phyloP scores from a whole-genome alignment of 2,797 vertebrate species.

The Silurus aristotelis region DNA sequence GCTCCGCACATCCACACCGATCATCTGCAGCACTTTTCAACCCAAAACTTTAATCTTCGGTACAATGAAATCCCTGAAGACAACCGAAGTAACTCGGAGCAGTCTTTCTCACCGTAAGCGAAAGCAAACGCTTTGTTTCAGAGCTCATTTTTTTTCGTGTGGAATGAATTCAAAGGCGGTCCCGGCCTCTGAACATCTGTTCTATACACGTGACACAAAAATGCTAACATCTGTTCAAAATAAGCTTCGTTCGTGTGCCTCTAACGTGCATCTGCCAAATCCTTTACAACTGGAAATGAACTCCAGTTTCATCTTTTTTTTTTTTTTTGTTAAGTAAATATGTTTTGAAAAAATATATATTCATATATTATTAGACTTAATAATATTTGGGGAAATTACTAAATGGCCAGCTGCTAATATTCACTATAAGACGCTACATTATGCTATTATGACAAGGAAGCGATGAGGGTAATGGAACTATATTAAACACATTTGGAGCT shows the following conservation, averaged over 20 bases:
- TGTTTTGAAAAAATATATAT: neutral
- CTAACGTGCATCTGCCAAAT: slow-evolving; percentile 83
- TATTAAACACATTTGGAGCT: neutral
- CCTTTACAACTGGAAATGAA: slow-evolving; percentile 65
- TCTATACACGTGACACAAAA: slow-evolving; percentile 91
- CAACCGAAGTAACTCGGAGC: slow-evolving; percentile 30
- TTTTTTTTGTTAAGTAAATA: neutral
- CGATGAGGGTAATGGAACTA: neutral
- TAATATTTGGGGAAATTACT: neutral
- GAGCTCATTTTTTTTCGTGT: slow-evolving; percentile 63
- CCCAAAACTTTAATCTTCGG: slow-evolving; percentile 24
- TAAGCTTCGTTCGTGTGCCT: slow-evolving; percentile 89
- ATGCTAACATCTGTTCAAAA: slow-evolving; percentile 93
- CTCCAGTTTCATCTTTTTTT: slow-evolving; percentile 55
- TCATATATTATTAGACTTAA: neutral
- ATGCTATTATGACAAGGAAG: neutral
- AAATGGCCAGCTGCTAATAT: neutral
- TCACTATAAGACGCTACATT: neutral
- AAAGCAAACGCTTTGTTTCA: slow-evolving; percentile 53
- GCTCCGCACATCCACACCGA: slow-evolving; percentile 4
- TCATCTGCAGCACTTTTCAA: slow-evolving; percentile 10
- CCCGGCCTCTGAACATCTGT: slow-evolving; percentile 86
- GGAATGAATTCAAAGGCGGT: slow-evolving; percentile 73
- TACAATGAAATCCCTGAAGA: slow-evolving; percentile 29
- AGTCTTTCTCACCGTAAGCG: slow-evolving; percentile 60